phyloP scores from a whole-genome alignment of 2,888 invertebrate genomes.

The Platycnemis pennipes region DNA sequence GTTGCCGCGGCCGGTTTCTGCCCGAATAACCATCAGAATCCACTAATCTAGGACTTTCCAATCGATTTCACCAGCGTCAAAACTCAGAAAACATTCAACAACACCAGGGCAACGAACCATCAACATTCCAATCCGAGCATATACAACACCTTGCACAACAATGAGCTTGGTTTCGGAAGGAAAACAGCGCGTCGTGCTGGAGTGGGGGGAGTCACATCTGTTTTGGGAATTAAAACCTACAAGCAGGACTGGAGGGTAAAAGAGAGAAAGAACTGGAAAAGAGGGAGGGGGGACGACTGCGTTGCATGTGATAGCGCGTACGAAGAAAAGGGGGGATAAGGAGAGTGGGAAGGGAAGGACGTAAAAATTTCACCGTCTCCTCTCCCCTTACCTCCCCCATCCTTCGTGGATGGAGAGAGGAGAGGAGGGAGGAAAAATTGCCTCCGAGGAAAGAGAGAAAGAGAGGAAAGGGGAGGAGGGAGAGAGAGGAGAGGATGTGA shows the following conservation, averaged over 20 bases:
- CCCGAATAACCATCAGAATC: too few relatives aligned
- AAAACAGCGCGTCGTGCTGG: too few relatives aligned
- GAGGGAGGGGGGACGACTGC: background rate
- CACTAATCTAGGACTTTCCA: too few relatives aligned
- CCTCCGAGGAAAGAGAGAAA: background rate
- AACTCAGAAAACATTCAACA: too few relatives aligned
- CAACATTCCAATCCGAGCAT: too few relatives aligned
- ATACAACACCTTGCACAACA: too few relatives aligned
- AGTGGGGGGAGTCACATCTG: background rate
- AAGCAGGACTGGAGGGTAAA: background rate
- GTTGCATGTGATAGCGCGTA: background rate
- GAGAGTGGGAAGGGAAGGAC: background rate
- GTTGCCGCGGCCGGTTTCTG: too few relatives aligned
- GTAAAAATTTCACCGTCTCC: background rate
- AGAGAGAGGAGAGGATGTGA: conserved; percentile 2
- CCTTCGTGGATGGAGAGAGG: background rate
- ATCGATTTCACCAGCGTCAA: too few relatives aligned
- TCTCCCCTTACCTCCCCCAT: background rate
- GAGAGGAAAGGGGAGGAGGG: background rate
- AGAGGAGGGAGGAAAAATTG: background rate
- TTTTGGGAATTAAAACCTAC: background rate
- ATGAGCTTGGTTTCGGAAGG: too few relatives aligned
- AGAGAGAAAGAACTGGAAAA: too few relatives aligned
- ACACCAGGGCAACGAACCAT: too few relatives aligned
- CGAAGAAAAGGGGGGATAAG: too few relatives aligned